These are phyloP conservation scores for Agrilus planipennis DNA, from an alignment of 1,140 invertebrate genomes.

Conservation along the genomic window DNA sequence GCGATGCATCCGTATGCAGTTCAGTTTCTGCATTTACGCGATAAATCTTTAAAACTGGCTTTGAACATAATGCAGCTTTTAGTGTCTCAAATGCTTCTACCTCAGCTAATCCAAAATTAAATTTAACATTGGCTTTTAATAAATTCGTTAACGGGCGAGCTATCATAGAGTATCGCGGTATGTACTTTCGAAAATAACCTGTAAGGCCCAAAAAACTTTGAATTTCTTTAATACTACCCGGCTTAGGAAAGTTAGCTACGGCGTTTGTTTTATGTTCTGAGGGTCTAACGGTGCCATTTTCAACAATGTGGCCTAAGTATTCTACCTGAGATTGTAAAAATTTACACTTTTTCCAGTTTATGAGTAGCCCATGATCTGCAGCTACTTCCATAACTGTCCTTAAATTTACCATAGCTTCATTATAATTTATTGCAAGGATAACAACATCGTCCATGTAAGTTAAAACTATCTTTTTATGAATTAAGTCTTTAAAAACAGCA, in stretches of 20 bases:
- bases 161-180: constrained; percentile 15
- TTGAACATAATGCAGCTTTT: constrained; percentile 5
- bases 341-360: too few relatives aligned
- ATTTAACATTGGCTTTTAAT: constrained; percentile 11
- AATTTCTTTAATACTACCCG: constrained; percentile 13
- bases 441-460: too few relatives aligned
- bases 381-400: neutral
- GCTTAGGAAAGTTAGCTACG: constrained; percentile 2
- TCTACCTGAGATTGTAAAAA: too few relatives aligned
- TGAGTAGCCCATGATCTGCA: too few relatives aligned
- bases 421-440: too few relatives aligned
- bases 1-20: constrained; percentile 8
- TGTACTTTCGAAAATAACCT: constrained; percentile 18
- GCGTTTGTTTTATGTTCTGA: neutral
- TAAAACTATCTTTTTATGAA: too few relatives aligned
- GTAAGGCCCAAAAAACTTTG: constrained; percentile 18
- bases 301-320: too few relatives aligned
- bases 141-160: constrained; percentile 18
- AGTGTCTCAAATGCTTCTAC: neutral
- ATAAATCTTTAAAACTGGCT: constrained; percentile 13
- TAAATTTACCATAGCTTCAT: neutral
- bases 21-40: constrained; percentile 12
- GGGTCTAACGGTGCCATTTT: neutral
- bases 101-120: constrained; percentile 10
- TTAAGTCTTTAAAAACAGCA: too few relatives aligned